A percentile compares a stretch with the other conserved stretches of the same genome.
Evolutionary conservation across 2,797 vertebrate genomes (phyloP).

Genomic region (Paramormyrops hopkinsi): DNA sequence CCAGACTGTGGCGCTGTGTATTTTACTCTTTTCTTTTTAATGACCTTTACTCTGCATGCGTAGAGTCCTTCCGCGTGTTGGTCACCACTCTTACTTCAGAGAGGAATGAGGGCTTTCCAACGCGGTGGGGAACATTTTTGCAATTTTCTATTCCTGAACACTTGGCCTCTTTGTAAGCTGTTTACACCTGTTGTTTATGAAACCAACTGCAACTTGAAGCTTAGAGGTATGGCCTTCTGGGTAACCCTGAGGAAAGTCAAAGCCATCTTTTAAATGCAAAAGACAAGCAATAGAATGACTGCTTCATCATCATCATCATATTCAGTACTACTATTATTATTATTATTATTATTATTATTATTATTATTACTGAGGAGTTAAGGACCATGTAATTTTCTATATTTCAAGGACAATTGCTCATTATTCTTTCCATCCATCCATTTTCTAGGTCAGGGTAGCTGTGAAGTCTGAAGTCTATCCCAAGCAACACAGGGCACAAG

Average conservation of each 20-base stretch:
- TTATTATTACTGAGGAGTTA: constrained; percentile 12
- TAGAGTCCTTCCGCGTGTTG: constrained; percentile 44
- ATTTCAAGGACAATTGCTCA: constrained; percentile 5
- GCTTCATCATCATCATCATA: not conserved
- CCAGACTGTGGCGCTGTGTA: constrained; percentile 27
- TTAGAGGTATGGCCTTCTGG: not conserved
- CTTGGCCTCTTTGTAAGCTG: constrained; percentile 32
- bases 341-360: not conserved
- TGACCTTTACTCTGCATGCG: not conserved
- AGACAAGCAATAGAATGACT: not conserved
- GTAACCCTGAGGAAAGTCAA: not conserved
- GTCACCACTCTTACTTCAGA: constrained; percentile 58
- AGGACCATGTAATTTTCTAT: constrained; percentile 23
- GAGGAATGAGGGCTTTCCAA: constrained; percentile 24
- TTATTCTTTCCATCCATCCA: not conserved
- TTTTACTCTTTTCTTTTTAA: constrained; percentile 31
- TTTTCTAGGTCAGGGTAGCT: not conserved
- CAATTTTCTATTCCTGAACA: constrained; percentile 19
- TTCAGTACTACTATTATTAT: not conserved
- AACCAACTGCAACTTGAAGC: constrained; percentile 18
- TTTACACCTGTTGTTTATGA: constrained; percentile 27
- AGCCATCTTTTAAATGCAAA: not conserved
- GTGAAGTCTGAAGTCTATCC: not conserved
- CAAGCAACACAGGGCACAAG: not conserved
- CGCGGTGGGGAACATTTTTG: constrained; percentile 17